Conservation (phyloP, 37 sponge, comb jelly and placozoan species). For the Ephydatia muelleri region DNA sequence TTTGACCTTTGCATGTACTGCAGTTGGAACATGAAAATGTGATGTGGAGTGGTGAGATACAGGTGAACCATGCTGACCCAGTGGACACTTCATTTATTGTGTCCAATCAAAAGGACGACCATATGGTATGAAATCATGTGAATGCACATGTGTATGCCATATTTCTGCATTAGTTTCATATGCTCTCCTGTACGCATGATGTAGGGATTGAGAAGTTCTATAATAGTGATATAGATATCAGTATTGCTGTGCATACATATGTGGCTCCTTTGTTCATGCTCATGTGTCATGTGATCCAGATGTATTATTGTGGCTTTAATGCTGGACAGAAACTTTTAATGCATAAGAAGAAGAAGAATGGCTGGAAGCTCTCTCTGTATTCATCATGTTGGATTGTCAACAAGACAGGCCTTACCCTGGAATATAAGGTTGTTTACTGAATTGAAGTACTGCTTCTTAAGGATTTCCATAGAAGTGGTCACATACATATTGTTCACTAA, state of each 20-base stretch:
- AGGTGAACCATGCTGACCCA: not conserved
- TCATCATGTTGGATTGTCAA: constrained; percentile 85
- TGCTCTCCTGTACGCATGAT: too few relatives aligned
- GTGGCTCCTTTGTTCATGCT: too few relatives aligned
- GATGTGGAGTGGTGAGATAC: not conserved
- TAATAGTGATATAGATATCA: too few relatives aligned
- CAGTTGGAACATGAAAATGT: not conserved
- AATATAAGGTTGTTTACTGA: constrained; percentile 66
- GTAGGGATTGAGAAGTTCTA: too few relatives aligned
- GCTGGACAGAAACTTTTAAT: not conserved
- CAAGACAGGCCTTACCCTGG: constrained; percentile 69
- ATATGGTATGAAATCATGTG: not conserved
- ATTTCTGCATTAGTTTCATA: too few relatives aligned
- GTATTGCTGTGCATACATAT: too few relatives aligned
- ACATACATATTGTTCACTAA: too few relatives aligned
- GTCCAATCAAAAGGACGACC: not conserved
- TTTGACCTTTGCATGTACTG: not conserved
- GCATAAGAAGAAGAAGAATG: constrained; percentile 29
- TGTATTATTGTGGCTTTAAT: not conserved
- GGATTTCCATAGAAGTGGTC: too few relatives aligned
- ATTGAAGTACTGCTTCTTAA: too few relatives aligned
- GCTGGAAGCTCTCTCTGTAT: constrained; percentile 63
- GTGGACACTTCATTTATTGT: not conserved
- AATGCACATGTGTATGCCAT: too few relatives aligned
- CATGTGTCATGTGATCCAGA: too few relatives aligned